These are phyloP conservation scores for Nephrocerus scutellatus DNA, from an alignment of 2,888 invertebrate genomes.

Conservation along the genomic window DNA sequence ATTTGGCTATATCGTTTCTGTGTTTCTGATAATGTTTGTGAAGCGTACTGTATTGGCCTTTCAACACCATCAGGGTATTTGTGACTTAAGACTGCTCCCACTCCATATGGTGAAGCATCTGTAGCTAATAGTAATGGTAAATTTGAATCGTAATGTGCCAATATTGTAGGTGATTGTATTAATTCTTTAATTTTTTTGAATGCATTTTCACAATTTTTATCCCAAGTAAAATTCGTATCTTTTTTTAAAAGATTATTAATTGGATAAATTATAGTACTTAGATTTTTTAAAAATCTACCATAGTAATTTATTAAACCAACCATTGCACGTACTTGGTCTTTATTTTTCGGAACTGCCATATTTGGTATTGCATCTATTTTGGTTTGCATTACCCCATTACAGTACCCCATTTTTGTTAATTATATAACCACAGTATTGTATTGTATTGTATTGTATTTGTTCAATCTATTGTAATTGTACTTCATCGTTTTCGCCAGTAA, in stretches of 20 bases:
- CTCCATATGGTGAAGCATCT: constrained; percentile 27
- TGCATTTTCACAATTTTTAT: constrained; percentile 21
- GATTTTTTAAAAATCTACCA: constrained; percentile 29
- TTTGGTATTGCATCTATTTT: constrained; percentile 31
- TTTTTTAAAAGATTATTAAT: constrained; percentile 26
- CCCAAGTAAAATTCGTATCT: constrained; percentile 25
- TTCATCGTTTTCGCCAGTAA: constrained; percentile 23
- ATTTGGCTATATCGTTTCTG: constrained; percentile 30
- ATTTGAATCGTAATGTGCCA: constrained; percentile 28
- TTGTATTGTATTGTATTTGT: constrained; percentile 21
- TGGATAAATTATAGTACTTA: constrained; percentile 26
- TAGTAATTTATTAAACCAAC: constrained; percentile 33
- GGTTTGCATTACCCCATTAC: constrained; percentile 27
- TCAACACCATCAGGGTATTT: constrained; percentile 32
- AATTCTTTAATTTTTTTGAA: constrained; percentile 25
- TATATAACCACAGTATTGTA: constrained; percentile 29
- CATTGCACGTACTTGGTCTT: constrained; percentile 25
- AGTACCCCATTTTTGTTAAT: constrained; percentile 29
- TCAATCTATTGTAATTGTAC: constrained; percentile 23
- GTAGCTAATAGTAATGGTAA: constrained; percentile 26
- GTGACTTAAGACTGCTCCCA: constrained; percentile 36
- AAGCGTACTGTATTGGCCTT: constrained; percentile 37
- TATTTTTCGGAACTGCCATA: constrained; percentile 22
- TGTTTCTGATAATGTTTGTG: constrained; percentile 24
- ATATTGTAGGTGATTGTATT: constrained; percentile 19